A percentile compares a stretch with the other conserved stretches of the same genome.
These are phyloP conservation scores for Holcopasites calliopsidis DNA, from an alignment of 1,140 invertebrate species.

Conservation along the genomic window DNA sequence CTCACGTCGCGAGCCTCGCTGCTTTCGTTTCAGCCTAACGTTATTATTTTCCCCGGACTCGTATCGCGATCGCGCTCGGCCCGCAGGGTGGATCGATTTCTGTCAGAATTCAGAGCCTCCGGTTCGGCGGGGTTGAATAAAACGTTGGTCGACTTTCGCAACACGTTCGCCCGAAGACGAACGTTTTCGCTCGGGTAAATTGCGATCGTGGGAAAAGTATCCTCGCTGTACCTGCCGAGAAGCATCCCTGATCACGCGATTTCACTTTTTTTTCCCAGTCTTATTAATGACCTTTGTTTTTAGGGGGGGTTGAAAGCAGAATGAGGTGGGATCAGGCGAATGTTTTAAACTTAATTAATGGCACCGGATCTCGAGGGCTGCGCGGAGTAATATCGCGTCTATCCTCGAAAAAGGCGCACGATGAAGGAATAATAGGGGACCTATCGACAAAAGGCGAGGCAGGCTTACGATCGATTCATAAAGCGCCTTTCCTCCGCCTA, in stretches of 20 bases:
- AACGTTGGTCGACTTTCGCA: constrained; percentile 21
- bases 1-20: not conserved
- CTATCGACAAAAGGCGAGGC: constrained; percentile 16
- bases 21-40: not conserved
- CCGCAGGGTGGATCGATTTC: constrained; percentile 14
- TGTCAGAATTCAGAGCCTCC: not conserved
- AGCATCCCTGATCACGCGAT: not conserved
- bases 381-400: constrained; percentile 28
- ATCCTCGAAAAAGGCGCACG: not conserved
- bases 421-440: constrained; percentile 7
- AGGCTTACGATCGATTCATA: constrained; percentile 30
- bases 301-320: constrained; percentile 7
- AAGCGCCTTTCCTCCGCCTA: not conserved
- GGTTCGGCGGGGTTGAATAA: not conserved
- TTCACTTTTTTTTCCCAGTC: not conserved
- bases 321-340: constrained; percentile 9
- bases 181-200: constrained; percentile 22
- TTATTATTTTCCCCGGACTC: not conserved
- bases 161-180: constrained; percentile 27
- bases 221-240: not conserved
- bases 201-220: not conserved
- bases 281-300: not conserved
- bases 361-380: not conserved
- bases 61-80: not conserved
- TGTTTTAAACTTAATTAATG: constrained; percentile 49